Evolutionary conservation across 2,113 vertebrate genomes (phyloP).

Genomic region (Misgurnus mizolepis): DNA sequence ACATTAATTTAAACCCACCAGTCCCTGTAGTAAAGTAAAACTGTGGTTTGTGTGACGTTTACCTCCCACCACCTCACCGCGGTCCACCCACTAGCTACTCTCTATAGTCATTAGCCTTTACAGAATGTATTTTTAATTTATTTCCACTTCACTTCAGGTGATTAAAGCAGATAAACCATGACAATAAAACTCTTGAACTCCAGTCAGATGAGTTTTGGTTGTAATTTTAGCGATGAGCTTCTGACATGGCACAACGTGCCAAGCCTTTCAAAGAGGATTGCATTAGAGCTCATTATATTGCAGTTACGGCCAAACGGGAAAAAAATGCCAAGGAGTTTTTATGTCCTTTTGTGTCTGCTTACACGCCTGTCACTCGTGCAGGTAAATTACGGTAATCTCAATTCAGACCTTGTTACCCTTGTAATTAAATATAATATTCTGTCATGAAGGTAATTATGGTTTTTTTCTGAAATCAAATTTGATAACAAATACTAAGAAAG

Average conservation of each 20-base stretch:
- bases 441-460: not conserved
- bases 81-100: conserved; percentile 13
- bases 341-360: conserved; percentile 1
- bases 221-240: conserved; percentile 17
- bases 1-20: conserved; percentile 7
- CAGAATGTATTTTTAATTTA: conserved; percentile 37
- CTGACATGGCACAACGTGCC: not conserved
- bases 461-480: not conserved
- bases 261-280: not conserved
- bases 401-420: not conserved
- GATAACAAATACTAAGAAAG: not conserved
- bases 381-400: conserved; percentile 25
- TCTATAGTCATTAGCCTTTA: conserved; percentile 32
- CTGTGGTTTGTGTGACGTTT: not conserved
- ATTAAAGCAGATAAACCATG: conserved; percentile 42
- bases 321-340: not conserved
- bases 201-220: not conserved
- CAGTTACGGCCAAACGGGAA: not conserved
- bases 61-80: not conserved
- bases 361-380: conserved; percentile 8
- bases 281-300: not conserved
- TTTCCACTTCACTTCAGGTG: conserved; percentile 46
- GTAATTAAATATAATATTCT: conserved; percentile 34
- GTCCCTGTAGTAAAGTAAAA: conserved; percentile 1
- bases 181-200: conserved; percentile 28